Base-by-base conservation (phyloP, 2,888 invertebrate species). In the Drosophila yooni region DNA sequence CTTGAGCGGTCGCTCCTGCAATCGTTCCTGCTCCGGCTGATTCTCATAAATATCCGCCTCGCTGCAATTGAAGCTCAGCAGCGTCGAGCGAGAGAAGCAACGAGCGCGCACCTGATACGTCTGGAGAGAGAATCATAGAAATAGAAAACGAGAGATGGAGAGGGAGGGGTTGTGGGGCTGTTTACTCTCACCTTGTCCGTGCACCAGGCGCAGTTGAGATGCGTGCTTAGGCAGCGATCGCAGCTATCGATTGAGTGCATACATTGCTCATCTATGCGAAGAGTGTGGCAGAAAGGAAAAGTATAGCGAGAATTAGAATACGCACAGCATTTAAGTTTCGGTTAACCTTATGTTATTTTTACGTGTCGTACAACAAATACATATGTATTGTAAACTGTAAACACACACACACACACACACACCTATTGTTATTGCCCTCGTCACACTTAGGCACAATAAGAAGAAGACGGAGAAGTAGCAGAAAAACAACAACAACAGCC, bases 121-220 rank as follows among this genome's bases (percentile, higher is more conserved):
- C 92, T 92, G 38, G 29, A n/a, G 40, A 43, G 36, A 33, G 43
- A 21, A 43, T 21, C 21, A 21, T 21, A 11, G 43, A 43, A 43
- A 21, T 11, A 43, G 4, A 40, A 40, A n/a, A n/a, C 40, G 4
- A 1, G 54, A 40, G 29, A 38, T 31, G 3, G 15, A 54, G 66
- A 48, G 27, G 52, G 50, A 7, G 18, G 13, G 46, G 34, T 11
- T 11, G 43, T 52, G n/a, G 43, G 57, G 21, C 25, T 3, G 27
- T 7, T 27, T 34, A 58, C 66, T 74, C 66, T 77, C 70, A 93
- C 93, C 86, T 91, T 91, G 80, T 93, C 93, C 46, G 92, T 91
- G 75, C 93, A 93, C 93, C 93, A 93, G 58, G 93, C 85, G 76
- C 93, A 93, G 7, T 82, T 77, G 38, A 89, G 73, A 67, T 92